Percentiles rank a stretch among this genome's conserved stretches.
These are phyloP conservation scores for Cynopterus brachyotis DNA, from an alignment of 2,113 vertebrate genomes.

Conservation along the genomic window DNA sequence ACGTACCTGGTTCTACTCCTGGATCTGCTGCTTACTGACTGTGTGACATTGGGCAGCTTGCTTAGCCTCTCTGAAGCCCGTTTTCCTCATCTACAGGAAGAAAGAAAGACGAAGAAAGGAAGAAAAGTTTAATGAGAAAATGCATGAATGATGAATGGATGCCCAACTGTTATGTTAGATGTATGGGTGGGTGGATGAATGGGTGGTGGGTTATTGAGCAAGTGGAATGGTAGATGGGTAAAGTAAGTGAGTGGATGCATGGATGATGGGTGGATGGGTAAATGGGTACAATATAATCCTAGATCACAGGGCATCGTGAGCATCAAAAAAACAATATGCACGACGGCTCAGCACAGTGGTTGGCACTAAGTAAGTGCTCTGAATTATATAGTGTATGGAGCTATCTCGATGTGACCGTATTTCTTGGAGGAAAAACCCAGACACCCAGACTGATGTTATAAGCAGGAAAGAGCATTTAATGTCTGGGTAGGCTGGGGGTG, in stretches of 20 bases:
- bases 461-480: not conserved
- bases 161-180: not conserved
- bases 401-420: not conserved
- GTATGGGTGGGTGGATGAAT: not conserved
- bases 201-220: not conserved
- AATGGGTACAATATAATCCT: not conserved
- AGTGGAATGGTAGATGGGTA: not conserved
- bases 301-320: not conserved
- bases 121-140: not conserved
- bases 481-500: not conserved
- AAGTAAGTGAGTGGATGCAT: not conserved
- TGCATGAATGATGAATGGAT: not conserved
- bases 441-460: not conserved
- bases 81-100: not conserved
- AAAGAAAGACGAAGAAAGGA: not conserved
- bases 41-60: not conserved
- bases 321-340: not conserved
- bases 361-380: not conserved
- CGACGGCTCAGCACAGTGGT: not conserved
- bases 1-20: not conserved
- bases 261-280: not conserved
- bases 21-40: not conserved
- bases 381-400: not conserved
- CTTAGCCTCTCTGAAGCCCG: constrained; percentile 27
- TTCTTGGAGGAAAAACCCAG: not conserved